Base-by-base conservation (phyloP, 2,888 invertebrate genomes). In the Beris chalybata region DNA sequence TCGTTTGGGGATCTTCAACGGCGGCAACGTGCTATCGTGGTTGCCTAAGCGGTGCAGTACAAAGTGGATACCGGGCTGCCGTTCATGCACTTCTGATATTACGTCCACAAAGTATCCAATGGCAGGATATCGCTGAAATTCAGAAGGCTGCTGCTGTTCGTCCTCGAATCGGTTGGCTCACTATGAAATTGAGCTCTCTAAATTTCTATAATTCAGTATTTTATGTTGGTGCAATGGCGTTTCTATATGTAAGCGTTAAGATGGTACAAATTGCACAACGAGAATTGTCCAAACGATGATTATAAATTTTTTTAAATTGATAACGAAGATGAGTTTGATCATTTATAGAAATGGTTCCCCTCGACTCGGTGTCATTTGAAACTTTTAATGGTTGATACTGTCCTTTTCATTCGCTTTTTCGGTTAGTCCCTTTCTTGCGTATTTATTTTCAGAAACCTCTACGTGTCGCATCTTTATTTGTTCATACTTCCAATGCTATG, bases 41-140 rank as follows among this genome's bases (percentile, higher is more conserved):
- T n/a, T 71, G 73, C n/a, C 70, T 80, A 57, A 75, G 75, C 4
- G 81, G 81, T 0, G 79, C 79, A 0, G 78, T 80, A 0, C 78
- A 80, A 67, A 79, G 79, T 66, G 80, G 80, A 0, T 47, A 78
- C 1, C 72, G 78, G 55, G 77, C 81, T 5, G 80, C 80, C 0
- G 12, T 70, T 11, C 74, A 74, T 70, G 75, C 78, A 1, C 65
- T 80, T 6, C 72, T 78, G 2, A 65, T 76, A 9, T 69, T 78
- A 3, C 72, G 79, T 4, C 80, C 80, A 0, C 80, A 80, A 71
- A 74, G 72, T 55, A 75, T 80, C 2, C 65, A 68, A 7, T 80
- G 78, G 78, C 71, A 72, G 55, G 81, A 80, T 69, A 70, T 80
- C 22, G 71, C 72, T 1, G 77, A 77, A 44, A 67, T 77, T 13